phyloP scores from a whole-genome alignment of 2,113 vertebrate genomes.

The Lipotes vexillifer region DNA sequence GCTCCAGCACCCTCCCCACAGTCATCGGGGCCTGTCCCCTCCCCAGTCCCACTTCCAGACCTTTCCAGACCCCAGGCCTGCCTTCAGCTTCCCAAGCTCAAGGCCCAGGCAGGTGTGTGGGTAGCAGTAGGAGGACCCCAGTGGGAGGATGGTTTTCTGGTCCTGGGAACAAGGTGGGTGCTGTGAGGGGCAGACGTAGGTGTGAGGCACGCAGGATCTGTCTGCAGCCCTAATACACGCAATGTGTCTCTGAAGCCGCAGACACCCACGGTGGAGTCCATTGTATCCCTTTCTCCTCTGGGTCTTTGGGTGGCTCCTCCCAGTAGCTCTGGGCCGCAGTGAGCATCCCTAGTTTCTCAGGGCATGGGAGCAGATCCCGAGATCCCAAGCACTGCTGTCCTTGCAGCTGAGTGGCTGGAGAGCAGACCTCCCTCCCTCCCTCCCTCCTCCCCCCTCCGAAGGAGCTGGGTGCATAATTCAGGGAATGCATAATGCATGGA shows the following conservation, averaged over 20 bases:
- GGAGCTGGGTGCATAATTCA: conserved; percentile 79
- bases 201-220: conserved; percentile 34
- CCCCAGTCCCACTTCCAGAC: not conserved
- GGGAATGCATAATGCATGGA: conserved; percentile 81
- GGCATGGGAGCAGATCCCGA: not conserved
- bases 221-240: conserved; percentile 66
- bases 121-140: not conserved
- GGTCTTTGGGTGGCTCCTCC: conserved; percentile 74
- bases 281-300: conserved; percentile 73
- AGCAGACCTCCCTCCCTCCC: conserved; percentile 51
- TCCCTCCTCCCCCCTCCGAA: conserved; percentile 17
- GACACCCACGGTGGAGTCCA: conserved; percentile 71
- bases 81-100: not conserved
- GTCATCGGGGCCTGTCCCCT: not conserved
- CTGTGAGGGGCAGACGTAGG: conserved; percentile 65
- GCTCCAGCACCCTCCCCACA: not conserved
- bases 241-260: conserved; percentile 75
- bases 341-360: not conserved
- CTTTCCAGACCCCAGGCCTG: not conserved
- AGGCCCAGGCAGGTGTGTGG: not conserved
- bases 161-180: conserved; percentile 6
- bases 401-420: conserved; percentile 69
- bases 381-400: conserved; percentile 33
- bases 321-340: conserved; percentile 68
- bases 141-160: not conserved